These are phyloP conservation scores for Nothocercus julius DNA, from an alignment of 2,113 vertebrate species.

Conservation along the genomic window DNA sequence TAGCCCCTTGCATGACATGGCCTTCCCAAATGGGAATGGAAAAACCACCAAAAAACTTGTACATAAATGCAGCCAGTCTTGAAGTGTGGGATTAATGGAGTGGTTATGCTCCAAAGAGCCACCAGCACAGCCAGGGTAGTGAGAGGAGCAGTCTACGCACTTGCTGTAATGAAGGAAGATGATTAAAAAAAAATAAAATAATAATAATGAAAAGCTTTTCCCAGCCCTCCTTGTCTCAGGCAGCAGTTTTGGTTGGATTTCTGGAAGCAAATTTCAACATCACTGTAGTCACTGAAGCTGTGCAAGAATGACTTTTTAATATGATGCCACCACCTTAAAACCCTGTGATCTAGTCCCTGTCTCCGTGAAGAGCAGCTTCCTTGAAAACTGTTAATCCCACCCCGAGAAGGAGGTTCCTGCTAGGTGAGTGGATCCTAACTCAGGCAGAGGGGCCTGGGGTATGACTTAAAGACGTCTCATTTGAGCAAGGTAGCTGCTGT, in stretches of 20 bases:
- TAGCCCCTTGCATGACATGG: background rate
- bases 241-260: background rate
- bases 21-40: background rate
- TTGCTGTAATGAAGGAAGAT: background rate
- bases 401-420: fast-evolving
- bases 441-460: background rate
- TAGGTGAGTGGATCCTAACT: background rate
- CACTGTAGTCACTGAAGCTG: background rate
- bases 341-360: fast-evolving
- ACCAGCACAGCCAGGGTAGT: background rate
- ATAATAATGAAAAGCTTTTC: background rate
- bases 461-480: fast-evolving
- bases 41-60: background rate
- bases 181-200: background rate
- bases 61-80: background rate
- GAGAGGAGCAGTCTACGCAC: background rate
- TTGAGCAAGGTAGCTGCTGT: fast-evolving
- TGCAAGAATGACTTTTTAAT: fast-evolving
- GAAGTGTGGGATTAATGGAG: background rate
- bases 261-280: background rate
- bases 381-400: background rate
- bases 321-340: background rate
- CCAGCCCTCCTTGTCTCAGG: background rate
- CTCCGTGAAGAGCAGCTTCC: no score
- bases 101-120: background rate